Percentiles rank a stretch among this genome's conserved stretches.
These are phyloP conservation scores for Agrypnus murinus DNA, from an alignment of 2,888 invertebrate genomes.

Conservation along the genomic window DNA sequence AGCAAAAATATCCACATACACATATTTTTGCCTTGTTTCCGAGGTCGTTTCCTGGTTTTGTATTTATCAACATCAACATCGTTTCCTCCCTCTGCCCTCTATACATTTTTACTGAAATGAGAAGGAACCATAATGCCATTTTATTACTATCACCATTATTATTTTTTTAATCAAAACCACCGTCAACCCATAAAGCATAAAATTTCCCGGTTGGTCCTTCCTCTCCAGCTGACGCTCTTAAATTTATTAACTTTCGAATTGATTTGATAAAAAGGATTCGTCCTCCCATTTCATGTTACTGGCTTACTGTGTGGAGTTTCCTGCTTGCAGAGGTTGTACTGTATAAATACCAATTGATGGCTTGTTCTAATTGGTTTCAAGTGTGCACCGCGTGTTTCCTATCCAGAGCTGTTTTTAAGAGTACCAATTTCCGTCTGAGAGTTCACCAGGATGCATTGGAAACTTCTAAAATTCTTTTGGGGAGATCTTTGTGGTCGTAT, in stretches of 20 bases:
- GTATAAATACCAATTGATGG: no score
- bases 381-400: constrained; percentile 5
- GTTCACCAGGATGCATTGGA: neutral
- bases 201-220: neutral
- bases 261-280: constrained; percentile 16
- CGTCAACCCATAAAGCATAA: neutral
- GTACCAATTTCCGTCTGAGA: neutral
- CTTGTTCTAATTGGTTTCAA: constrained; percentile 4
- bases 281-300: constrained; percentile 20
- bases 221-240: constrained; percentile 12
- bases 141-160: neutral
- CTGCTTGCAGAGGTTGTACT: neutral
- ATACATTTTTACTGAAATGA: neutral
- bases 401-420: neutral
- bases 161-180: constrained; percentile 14
- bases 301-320: neutral
- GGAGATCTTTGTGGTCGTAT: constrained; percentile 28
- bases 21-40: constrained; percentile 22
- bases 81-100: neutral
- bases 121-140: no score
- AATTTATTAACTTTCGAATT: constrained; percentile 17
- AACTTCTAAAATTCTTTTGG: neutral
- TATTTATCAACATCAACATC: neutral
- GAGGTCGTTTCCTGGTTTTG: constrained; percentile 25
- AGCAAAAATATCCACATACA: constrained; percentile 25